Percentiles rank a stretch among this genome's conserved stretches.
phyloP scores from a whole-genome alignment of 2,888 invertebrate species.

The Sepioteuthis lessoniana region DNA sequence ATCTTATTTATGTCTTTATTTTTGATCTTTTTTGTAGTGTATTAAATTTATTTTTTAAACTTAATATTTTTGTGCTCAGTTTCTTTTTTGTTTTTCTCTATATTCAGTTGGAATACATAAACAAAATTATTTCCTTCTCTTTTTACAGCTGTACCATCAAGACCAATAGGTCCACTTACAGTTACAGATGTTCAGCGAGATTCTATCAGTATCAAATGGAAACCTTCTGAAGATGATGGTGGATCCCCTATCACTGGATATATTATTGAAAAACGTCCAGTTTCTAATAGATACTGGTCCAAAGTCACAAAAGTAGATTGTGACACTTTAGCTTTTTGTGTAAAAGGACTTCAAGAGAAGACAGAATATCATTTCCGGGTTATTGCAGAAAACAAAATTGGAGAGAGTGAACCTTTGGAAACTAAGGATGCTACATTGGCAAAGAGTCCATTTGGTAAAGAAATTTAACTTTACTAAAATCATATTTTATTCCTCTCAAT shows the following conservation, averaged over 20 bases:
- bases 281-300: slow-evolving; percentile 60
- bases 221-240: slow-evolving; percentile 73
- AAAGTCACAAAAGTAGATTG: slow-evolving; percentile 54
- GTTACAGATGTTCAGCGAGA: slow-evolving; percentile 62
- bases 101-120: not conserved
- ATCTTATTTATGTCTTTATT: not conserved
- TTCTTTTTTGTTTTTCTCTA: not conserved
- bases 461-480: not conserved
- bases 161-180: slow-evolving; percentile 57
- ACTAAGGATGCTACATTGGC: slow-evolving; percentile 61
- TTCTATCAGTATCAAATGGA: slow-evolving; percentile 70
- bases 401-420: slow-evolving; percentile 83
- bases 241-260: slow-evolving; percentile 69
- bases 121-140: slow-evolving; percentile 40
- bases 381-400: slow-evolving; percentile 90
- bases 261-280: slow-evolving; percentile 73
- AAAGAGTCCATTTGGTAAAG: slow-evolving; percentile 68
- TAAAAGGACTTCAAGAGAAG: slow-evolving; percentile 63
- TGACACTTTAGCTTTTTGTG: slow-evolving; percentile 58
- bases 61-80: not conserved
- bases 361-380: slow-evolving; percentile 86
- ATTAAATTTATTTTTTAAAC: too few species aligned
- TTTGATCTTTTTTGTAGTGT: too few species aligned
- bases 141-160: slow-evolving; percentile 56
- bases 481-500: not conserved